A percentile compares a stretch with the other conserved stretches of the same genome.
These are phyloP conservation scores for Drosophila ezoana DNA, from an alignment of 2,888 invertebrate species.

Conservation along the genomic window DNA sequence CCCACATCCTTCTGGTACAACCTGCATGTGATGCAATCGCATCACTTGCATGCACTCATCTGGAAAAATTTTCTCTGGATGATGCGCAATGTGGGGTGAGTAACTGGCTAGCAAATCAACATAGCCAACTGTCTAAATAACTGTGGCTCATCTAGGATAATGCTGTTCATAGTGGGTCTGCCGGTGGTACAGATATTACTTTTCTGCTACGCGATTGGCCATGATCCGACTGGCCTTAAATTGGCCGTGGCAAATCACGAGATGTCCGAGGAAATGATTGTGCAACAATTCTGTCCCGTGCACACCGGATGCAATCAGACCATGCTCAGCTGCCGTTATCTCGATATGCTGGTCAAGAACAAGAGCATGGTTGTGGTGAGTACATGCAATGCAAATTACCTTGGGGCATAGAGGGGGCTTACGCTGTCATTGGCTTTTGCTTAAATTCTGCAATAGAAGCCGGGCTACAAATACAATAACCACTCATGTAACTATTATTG, in stretches of 20 bases:
- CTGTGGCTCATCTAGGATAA: constrained; percentile 86
- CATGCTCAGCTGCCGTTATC: constrained; percentile 91
- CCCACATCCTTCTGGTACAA: constrained; percentile 86
- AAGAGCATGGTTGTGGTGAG: constrained; percentile 89
- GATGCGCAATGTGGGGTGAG: constrained; percentile 92
- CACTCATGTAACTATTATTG: constrained; percentile 54
- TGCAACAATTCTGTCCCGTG: constrained; percentile 85
- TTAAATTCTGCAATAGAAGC: constrained; percentile 62
- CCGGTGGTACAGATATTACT: constrained; percentile 94
- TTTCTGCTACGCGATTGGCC: constrained; percentile 95
- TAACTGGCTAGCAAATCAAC: constrained; percentile 18
- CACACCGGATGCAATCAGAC: constrained; percentile 87
- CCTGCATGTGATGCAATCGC: constrained; percentile 88
- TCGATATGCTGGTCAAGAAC: constrained; percentile 89
- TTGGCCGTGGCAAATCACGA: constrained; percentile 94
- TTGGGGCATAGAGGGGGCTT: constrained; percentile 2
- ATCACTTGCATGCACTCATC: constrained; percentile 92
- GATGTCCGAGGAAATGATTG: constrained; percentile 86
- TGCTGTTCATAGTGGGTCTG: constrained; percentile 93
- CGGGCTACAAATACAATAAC: constrained; percentile 67
- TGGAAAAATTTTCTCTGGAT: constrained; percentile 96
- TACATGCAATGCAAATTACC: constrained; percentile 78
- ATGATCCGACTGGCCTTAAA: constrained; percentile 91
- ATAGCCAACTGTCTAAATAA: constrained; percentile 24
- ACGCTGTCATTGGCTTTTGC: constrained; percentile 40